These are phyloP conservation scores for Eurosta solidaginis DNA, from an alignment of 1,140 invertebrate genomes.

Conservation along the genomic window DNA sequence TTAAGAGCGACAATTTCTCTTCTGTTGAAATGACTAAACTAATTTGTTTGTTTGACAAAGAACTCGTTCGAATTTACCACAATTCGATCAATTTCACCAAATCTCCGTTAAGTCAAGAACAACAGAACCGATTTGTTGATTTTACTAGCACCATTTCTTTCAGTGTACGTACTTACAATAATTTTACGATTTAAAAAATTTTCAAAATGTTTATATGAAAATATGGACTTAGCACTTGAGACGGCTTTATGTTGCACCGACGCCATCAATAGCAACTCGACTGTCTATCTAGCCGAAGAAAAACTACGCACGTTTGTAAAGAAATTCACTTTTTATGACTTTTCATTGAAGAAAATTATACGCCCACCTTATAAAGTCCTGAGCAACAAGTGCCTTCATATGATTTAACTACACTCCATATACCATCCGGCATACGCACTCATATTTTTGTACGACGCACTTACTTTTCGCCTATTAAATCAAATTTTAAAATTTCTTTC, in stretches of 20 bases:
- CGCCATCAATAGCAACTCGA: neutral
- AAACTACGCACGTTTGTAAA: neutral
- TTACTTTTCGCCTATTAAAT: neutral
- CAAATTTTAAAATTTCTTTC: neutral
- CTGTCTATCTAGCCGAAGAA: neutral
- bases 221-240: slow-evolving; percentile 1
- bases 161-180: neutral
- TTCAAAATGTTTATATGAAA: slow-evolving; percentile 3
- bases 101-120: too few relatives aligned
- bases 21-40: too few relatives aligned
- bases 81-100: too few relatives aligned
- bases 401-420: neutral
- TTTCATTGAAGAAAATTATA: neutral
- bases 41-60: too few relatives aligned
- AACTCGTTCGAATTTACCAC: too few relatives aligned
- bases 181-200: neutral
- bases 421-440: neutral
- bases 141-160: too few relatives aligned
- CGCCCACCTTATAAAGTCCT: neutral
- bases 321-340: neutral
- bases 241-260: neutral
- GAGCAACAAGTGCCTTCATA: neutral
- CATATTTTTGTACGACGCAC: neutral
- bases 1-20: too few relatives aligned
- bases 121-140: too few relatives aligned